These are phyloP conservation scores for Agriopis leucophaearia DNA, from an alignment of 2,888 invertebrate species.

Conservation along the genomic window DNA sequence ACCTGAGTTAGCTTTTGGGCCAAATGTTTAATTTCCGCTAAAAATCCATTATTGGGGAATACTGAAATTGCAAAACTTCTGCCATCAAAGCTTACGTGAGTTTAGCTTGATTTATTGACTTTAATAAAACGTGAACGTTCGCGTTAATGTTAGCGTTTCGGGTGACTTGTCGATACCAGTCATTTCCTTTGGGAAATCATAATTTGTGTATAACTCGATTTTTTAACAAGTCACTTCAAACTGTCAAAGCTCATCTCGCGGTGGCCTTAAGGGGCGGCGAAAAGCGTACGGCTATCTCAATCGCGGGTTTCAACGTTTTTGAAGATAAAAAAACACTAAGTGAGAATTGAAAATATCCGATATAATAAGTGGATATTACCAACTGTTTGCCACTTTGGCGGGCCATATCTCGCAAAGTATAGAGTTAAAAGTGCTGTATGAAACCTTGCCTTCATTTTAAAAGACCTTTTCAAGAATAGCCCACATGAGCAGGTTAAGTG, in stretches of 20 bases:
- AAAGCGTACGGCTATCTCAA: neutral
- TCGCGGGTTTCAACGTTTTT: no score
- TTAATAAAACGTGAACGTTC: conserved; percentile 59
- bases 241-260: neutral
- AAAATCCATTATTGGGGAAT: conserved; percentile 67
- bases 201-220: neutral
- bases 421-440: no score
- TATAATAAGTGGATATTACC: no score
- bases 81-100: conserved; percentile 59
- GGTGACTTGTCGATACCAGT: conserved; percentile 18
- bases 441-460: no score
- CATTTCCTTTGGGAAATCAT: conserved; percentile 18
- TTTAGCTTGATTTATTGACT: conserved; percentile 47
- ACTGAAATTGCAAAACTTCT: conserved; percentile 69
- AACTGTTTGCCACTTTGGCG: no score
- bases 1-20: conserved; percentile 22
- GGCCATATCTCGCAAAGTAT: no score
- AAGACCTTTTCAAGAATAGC: no score
- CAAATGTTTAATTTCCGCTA: conserved; percentile 66
- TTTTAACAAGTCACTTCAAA: neutral
- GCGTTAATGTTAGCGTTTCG: conserved; percentile 22
- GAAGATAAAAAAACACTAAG: no score
- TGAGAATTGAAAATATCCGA: no score
- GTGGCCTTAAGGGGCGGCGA: no score
- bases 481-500: no score